Percentiles rank a stretch among this genome's conserved stretches.
Conservation (phyloP, 2,888 invertebrate species). For the Meloe dianella region DNA sequence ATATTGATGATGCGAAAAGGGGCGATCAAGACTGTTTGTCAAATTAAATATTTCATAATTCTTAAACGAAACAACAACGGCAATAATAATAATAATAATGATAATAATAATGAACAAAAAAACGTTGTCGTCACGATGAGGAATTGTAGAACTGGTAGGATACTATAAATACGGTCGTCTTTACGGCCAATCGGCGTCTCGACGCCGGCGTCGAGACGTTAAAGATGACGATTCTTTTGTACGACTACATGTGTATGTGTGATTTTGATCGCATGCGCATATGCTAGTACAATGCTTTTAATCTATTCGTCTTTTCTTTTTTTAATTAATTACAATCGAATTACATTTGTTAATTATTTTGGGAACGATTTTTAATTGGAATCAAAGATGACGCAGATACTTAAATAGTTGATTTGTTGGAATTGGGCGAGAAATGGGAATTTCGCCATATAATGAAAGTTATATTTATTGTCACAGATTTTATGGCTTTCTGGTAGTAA, state of each 20-base stretch:
- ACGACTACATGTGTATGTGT: not conserved
- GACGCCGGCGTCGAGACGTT: constrained; percentile 9
- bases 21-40: not conserved
- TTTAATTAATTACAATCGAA: not conserved
- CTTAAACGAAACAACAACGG: no score
- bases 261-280: not conserved
- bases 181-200: constrained; percentile 19
- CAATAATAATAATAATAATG: no score
- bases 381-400: no score
- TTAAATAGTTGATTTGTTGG: no score
- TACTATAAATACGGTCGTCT: constrained; percentile 36
- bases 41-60: not conserved
- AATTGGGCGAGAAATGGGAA: no score
- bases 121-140: constrained; percentile 19
- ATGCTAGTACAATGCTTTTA: not conserved
- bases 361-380: not conserved
- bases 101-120: no score
- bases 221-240: constrained; percentile 8
- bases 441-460: no score
- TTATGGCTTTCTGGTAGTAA: no score
- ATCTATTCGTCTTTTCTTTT: not conserved
- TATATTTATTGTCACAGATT: no score
- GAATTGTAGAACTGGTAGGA: constrained; percentile 33
- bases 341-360: not conserved
- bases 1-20: no score